Percentiles rank a stretch among this genome's conserved stretches.
These are phyloP conservation scores for Aramus guarauna DNA, from an alignment of 2,113 vertebrate species.

Conservation along the genomic window DNA sequence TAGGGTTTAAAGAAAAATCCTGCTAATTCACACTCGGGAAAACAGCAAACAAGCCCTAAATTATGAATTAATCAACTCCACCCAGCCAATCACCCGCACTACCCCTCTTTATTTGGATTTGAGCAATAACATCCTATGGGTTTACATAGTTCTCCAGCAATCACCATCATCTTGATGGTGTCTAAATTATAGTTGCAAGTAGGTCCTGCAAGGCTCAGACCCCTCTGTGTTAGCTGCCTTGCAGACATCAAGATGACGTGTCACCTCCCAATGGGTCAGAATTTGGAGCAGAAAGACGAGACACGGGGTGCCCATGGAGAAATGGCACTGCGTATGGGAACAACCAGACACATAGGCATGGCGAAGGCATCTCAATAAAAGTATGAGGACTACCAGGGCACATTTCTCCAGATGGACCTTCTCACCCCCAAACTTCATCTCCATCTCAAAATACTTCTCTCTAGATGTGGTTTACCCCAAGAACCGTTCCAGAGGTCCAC, in stretches of 20 bases:
- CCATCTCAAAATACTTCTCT: neutral
- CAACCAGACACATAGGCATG: neutral
- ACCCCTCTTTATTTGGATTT: neutral
- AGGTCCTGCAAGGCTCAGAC: neutral
- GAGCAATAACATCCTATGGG: neutral
- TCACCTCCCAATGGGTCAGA: neutral
- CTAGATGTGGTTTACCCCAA: neutral
- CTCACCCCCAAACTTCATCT: neutral
- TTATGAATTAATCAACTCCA: neutral
- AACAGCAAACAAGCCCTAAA: neutral
- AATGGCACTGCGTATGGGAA: neutral
- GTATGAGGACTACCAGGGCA: neutral
- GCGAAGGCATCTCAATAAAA: neutral
- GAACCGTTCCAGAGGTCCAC: neutral
- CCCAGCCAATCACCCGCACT: neutral
- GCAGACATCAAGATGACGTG: neutral
- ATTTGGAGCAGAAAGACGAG: neutral
- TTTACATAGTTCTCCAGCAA: neutral
- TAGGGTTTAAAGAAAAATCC: neutral
- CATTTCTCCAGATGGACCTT: neutral
- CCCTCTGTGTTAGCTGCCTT: neutral
- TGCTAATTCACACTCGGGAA: neutral
- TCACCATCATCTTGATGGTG: neutral
- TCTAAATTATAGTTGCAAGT: neutral
- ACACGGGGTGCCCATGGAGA: fast-evolving